These are phyloP conservation scores for Melanchra persicariae DNA, from an alignment of 2,888 invertebrate species.

Conservation along the genomic window DNA sequence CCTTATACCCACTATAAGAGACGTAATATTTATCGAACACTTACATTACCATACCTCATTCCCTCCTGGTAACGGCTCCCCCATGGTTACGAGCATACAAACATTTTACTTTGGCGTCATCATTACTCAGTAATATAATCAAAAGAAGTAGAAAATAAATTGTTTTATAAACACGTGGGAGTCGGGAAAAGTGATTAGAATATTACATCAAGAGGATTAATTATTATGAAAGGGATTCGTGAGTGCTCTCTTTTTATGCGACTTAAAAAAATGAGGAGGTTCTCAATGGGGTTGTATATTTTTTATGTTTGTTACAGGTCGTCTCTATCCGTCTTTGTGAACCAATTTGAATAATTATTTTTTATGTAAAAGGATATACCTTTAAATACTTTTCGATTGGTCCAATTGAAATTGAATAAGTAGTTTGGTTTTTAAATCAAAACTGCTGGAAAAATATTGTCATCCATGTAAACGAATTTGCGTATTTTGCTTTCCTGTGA, in stretches of 20 bases:
- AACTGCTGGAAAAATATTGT: too few relatives aligned
- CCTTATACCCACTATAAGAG: background rate
- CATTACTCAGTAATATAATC: constrained; percentile 37
- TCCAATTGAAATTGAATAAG: too few relatives aligned
- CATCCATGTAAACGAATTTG: too few relatives aligned
- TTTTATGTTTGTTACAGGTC: too few relatives aligned
- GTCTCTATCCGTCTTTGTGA: too few relatives aligned
- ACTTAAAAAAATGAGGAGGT: too few relatives aligned
- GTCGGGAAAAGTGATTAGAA: constrained; percentile 15
- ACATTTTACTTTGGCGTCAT: constrained; percentile 25
- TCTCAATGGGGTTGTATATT: too few relatives aligned
- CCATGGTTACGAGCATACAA: constrained; percentile 45
- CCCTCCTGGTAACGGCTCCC: constrained; percentile 48
- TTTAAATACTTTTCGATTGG: too few relatives aligned
- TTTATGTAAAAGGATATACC: too few relatives aligned
- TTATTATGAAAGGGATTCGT: background rate
- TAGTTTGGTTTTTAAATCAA: too few relatives aligned
- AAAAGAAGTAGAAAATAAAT: constrained; percentile 12
- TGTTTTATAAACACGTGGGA: background rate
- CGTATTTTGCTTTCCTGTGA: too few relatives aligned
- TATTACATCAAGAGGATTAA: background rate
- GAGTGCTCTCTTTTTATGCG: background rate
- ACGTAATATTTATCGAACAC: constrained; percentile 22
- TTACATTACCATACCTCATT: constrained; percentile 11
- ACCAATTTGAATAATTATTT: too few relatives aligned